Evolutionary conservation across 2,797 vertebrate genomes (phyloP), one percentile per base, ranked within the genome.

Genomic region (Sebastes cheni): DNA sequence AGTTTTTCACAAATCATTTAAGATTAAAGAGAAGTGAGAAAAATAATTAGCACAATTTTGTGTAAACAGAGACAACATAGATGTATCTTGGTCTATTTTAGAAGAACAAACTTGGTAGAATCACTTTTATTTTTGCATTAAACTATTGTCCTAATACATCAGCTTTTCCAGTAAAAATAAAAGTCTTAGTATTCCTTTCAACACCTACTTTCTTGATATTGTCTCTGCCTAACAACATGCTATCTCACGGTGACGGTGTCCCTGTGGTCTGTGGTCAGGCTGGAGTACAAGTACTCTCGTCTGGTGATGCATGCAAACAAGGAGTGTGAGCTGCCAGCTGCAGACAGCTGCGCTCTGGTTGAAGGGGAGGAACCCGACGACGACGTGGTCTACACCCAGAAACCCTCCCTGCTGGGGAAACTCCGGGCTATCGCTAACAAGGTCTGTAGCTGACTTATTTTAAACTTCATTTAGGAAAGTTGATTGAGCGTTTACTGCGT

Each of bases 241-340:
- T 66, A 67, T 36, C 22, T 82, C 58, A 22, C 7, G 30, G 27
- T 82, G 73, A 83, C 60, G 39, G 9, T 58, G 34, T 60, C 12
- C 3, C 75, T 79, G 67, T 84, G 80, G 46, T 88, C 13, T 81
- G 78, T 62, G 58, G 29, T 81, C 92, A 99, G 99, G 93, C 79
- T 99, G 92, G 97, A 99, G 93, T 99, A 98, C 88, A 99, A 99
- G 88, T 99, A 99, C 95, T 99, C 98, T 56, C 98, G 98, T 77
- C 93, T 99, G 90, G 97, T 99, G 90, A 98, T 99, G 97, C 97
- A 97, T 0, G 95, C 98, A 3, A 99, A 97, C 93, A 98, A 97
- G 87, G 99, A 99, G 34, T 96, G 98, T 2, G 98, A 99, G 81
- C 96, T 99, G 55, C 98, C 98, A 50, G 98, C 96, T 77, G 97